Evolutionary conservation across 1,140 invertebrate genomes (phyloP).

Genomic region (Lasaia peninsularis): DNA sequence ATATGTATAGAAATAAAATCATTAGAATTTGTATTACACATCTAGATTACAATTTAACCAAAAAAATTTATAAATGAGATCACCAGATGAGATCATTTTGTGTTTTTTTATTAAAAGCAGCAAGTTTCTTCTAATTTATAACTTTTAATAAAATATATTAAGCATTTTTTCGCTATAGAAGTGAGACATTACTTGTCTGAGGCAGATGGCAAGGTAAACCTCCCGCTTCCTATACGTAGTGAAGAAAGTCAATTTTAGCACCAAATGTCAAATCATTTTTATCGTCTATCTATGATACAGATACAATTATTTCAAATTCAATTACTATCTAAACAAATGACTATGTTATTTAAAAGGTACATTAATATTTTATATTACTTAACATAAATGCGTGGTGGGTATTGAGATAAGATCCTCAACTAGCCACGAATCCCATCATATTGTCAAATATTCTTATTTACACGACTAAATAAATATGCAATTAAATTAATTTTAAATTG

Average conservation of each 20-base stretch:
- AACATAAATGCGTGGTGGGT: conserved; percentile 6
- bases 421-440: neutral
- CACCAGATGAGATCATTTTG: too few species aligned
- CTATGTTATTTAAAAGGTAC: conserved; percentile 17
- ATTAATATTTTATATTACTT: conserved; percentile 12
- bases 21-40: too few species aligned
- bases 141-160: too few species aligned
- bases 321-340: conserved; percentile 33
- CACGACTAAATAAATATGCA: neutral
- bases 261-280: conserved; percentile 63
- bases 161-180: too few species aligned
- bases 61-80: too few species aligned
- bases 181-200: neutral
- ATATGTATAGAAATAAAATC: too few species aligned
- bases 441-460: conserved; percentile 1
- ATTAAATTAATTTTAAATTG: neutral
- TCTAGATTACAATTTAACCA: too few species aligned
- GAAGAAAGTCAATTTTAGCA: conserved; percentile 43
- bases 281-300: conserved; percentile 55
- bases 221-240: neutral
- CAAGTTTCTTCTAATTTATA: too few species aligned
- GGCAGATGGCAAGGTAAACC: neutral
- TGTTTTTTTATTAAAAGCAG: too few species aligned
- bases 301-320: conserved; percentile 36
- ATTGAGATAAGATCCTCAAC: neutral